Percentiles rank a stretch among this genome's conserved stretches.
Evolutionary conservation across 2,797 vertebrate species (phyloP).

Genomic region (Syndactyla subalaris): DNA sequence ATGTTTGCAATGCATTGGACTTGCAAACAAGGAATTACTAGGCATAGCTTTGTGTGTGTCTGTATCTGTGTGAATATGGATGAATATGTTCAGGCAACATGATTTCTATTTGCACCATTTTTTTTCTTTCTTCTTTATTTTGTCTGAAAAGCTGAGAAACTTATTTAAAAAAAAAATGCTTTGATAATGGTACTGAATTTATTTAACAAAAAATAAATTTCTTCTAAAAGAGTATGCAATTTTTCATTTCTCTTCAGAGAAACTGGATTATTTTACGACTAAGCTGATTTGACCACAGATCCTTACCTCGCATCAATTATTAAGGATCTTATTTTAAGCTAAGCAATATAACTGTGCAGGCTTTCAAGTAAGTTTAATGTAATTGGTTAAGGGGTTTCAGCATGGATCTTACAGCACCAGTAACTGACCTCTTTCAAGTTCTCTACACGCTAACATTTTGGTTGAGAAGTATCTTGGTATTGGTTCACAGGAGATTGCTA

Average conservation of each 20-base stretch:
- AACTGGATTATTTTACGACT: slow-evolving; percentile 80
- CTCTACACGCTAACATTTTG: slow-evolving; percentile 73
- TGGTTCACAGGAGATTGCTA: slow-evolving; percentile 30
- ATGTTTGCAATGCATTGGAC: not conserved
- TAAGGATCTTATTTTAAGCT: slow-evolving; percentile 85
- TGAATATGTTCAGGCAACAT: not conserved
- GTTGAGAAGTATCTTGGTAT: slow-evolving; percentile 56
- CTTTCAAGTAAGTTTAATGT: slow-evolving; percentile 74
- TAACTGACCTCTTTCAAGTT: slow-evolving; percentile 76
- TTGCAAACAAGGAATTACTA: slow-evolving; percentile 23
- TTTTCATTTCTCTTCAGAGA: slow-evolving; percentile 79
- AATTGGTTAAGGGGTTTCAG: slow-evolving; percentile 55
- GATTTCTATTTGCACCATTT: slow-evolving; percentile 21
- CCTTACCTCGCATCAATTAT: slow-evolving; percentile 75
- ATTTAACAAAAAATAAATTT: not conserved
- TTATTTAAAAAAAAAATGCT: not conserved
- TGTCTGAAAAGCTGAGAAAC: not conserved
- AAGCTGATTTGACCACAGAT: slow-evolving; percentile 76
- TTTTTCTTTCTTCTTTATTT: slow-evolving; percentile 21
- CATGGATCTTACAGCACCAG: slow-evolving; percentile 58
- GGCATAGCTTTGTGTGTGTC: not conserved
- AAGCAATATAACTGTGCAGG: slow-evolving; percentile 84
- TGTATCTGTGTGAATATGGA: not conserved
- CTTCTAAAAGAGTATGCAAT: slow-evolving; percentile 71
- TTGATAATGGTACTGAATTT: slow-evolving; percentile 40